A percentile compares a stretch with the other conserved stretches of the same genome.
Evolutionary conservation across 2,113 vertebrate species (phyloP).

Genomic region (Albula goreensis): DNA sequence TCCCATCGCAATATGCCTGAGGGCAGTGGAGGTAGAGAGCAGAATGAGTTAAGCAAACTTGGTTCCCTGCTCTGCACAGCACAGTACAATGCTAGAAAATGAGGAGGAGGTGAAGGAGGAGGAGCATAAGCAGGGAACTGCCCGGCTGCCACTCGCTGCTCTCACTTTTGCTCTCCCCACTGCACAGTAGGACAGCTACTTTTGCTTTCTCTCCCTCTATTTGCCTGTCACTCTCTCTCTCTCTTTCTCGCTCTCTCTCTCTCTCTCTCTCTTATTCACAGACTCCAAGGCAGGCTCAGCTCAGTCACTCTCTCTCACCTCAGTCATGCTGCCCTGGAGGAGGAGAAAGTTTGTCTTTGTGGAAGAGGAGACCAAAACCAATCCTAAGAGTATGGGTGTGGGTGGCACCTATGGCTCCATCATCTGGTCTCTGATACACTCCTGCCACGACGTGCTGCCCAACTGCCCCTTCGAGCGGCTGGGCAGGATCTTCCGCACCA

Average conservation of each 20-base stretch:
- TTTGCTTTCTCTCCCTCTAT: conserved; percentile 47
- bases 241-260: conserved; percentile 30
- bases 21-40: conserved; percentile 30
- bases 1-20: neutral
- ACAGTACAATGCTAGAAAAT: conserved; percentile 63
- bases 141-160: conserved; percentile 58
- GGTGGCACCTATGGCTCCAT: conserved; percentile 78
- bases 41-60: conserved; percentile 5
- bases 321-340: conserved; percentile 89
- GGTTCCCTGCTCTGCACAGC: conserved; percentile 58
- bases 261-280: conserved; percentile 3
- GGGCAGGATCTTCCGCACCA: conserved; percentile 81
- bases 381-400: conserved; percentile 80
- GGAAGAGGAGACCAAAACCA: conserved; percentile 79
- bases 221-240: conserved; percentile 52
- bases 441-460: conserved; percentile 86
- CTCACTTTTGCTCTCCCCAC: conserved; percentile 58
- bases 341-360: conserved; percentile 90
- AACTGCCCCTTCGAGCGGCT: conserved; percentile 81
- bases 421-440: conserved; percentile 83
- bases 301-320: conserved; percentile 32
- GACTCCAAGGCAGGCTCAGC: neutral
- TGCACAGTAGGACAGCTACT: conserved; percentile 53
- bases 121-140: conserved; percentile 58
- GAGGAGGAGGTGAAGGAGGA: conserved; percentile 52